phyloP scores from a whole-genome alignment of 1,140 invertebrate species.

The Drosophila lowei region DNA sequence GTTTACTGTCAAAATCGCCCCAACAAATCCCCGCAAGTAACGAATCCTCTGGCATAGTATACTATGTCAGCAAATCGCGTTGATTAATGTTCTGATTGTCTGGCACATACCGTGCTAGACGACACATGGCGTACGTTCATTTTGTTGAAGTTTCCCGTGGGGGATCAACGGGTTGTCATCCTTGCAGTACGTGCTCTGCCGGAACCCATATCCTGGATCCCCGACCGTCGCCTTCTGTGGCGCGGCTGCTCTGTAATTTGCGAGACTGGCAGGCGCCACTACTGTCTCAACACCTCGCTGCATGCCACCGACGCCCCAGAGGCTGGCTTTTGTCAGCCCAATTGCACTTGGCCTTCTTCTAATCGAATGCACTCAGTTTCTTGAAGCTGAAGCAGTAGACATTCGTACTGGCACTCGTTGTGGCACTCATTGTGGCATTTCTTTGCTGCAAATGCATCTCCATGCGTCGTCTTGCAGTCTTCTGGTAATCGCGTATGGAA shows the following conservation, averaged over 20 bases:
- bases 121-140: slow-evolving; percentile 58
- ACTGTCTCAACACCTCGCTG: slow-evolving; percentile 45
- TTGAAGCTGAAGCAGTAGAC: slow-evolving; percentile 1
- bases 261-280: slow-evolving; percentile 35
- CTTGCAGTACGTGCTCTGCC: slow-evolving; percentile 24
- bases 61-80: slow-evolving; percentile 21
- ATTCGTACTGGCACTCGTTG: background rate
- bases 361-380: slow-evolving; percentile 47
- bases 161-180: slow-evolving; percentile 60
- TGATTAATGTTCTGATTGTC: slow-evolving; percentile 64
- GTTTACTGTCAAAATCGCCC: no score
- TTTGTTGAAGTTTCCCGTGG: slow-evolving; percentile 26
- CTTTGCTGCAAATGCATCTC: background rate
- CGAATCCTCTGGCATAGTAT: slow-evolving; percentile 50
- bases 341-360: slow-evolving; percentile 30
- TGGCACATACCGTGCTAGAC: slow-evolving; percentile 25
- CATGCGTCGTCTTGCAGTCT: background rate
- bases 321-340: slow-evolving; percentile 3
- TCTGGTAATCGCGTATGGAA: background rate
- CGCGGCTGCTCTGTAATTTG: slow-evolving; percentile 42
- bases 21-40: slow-evolving; percentile 20
- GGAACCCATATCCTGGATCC: background rate
- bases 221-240: no score
- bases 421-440: no score
- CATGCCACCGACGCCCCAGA: background rate